phyloP scores from a whole-genome alignment of 2,888 invertebrate genomes.

The Oscheius sp. region DNA sequence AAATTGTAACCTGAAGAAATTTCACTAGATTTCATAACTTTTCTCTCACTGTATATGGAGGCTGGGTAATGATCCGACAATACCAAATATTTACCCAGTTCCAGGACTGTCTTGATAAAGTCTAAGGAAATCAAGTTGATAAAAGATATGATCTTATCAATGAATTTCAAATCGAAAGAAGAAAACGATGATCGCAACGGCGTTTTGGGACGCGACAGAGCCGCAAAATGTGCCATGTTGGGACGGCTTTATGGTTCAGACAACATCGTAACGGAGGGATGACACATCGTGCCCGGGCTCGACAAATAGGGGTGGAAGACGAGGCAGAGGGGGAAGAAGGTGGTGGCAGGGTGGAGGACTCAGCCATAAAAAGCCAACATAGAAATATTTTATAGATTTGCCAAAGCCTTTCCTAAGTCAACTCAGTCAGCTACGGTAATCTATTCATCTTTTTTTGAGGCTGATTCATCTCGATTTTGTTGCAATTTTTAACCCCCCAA shows the following conservation, averaged over 20 bases:
- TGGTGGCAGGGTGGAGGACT: neutral
- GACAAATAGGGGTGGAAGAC: slow-evolving; percentile 16
- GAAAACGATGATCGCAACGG: neutral
- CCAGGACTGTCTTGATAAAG: neutral
- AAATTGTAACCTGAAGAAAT: no score
- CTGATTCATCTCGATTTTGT: no score
- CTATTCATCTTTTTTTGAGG: no score
- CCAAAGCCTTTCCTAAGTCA: no score
- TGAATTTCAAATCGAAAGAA: neutral
- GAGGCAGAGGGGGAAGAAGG: neutral
- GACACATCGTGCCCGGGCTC: slow-evolving; percentile 14
- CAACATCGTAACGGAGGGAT: slow-evolving; percentile 29
- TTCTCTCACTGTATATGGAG: no score
- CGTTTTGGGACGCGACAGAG: slow-evolving; percentile 18
- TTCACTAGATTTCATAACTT: no score
- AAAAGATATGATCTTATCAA: neutral
- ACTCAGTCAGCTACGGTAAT: neutral
- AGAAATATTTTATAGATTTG: no score
- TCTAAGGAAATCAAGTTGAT: neutral
- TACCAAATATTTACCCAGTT: slow-evolving; percentile 15
- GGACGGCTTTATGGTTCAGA: slow-evolving; percentile 26
- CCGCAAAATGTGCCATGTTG: slow-evolving; percentile 26
- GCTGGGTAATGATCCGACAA: neutral
- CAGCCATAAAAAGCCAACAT: no score
- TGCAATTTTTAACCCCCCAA: no score